These are phyloP conservation scores for Phataginus tetradactyla DNA, from an alignment of 2,797 vertebrate genomes.

Conservation along the genomic window DNA sequence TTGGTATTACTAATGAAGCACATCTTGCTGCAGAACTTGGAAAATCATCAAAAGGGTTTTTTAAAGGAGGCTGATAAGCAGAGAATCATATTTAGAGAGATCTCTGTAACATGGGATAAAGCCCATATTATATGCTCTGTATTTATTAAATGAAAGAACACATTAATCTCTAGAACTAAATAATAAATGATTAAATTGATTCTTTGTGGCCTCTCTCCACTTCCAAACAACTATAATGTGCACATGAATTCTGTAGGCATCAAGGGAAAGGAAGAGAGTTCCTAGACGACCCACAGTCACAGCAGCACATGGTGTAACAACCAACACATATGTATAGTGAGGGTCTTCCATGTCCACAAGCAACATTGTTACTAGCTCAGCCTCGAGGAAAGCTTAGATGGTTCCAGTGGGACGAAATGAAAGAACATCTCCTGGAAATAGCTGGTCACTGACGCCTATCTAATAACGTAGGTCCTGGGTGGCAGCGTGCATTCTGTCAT, in stretches of 20 bases:
- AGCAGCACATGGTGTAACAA: not conserved
- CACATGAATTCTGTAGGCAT: not conserved
- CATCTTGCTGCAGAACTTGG: not conserved
- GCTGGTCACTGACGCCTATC: no score
- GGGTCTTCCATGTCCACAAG: not conserved
- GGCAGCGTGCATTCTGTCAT: not conserved
- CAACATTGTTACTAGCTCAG: not conserved
- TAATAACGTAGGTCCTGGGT: no score
- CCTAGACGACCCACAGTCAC: not conserved
- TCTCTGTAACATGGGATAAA: not conserved
- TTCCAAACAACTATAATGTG: not conserved
- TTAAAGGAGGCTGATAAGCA: not conserved
- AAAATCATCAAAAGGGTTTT: conserved; percentile 16
- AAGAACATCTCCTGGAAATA: not conserved
- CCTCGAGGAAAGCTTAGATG: not conserved
- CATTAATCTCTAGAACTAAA: not conserved
- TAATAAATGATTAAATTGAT: not conserved
- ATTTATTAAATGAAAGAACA: not conserved
- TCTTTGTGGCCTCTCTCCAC: not conserved
- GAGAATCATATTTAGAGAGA: not conserved
- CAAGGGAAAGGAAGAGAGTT: not conserved
- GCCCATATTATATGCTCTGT: not conserved
- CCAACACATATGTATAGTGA: not conserved
- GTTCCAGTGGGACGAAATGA: not conserved
- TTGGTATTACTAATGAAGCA: not conserved